Evolutionary conservation across 2,797 vertebrate genomes (phyloP).

Genomic region (Chelon auratus): DNA sequence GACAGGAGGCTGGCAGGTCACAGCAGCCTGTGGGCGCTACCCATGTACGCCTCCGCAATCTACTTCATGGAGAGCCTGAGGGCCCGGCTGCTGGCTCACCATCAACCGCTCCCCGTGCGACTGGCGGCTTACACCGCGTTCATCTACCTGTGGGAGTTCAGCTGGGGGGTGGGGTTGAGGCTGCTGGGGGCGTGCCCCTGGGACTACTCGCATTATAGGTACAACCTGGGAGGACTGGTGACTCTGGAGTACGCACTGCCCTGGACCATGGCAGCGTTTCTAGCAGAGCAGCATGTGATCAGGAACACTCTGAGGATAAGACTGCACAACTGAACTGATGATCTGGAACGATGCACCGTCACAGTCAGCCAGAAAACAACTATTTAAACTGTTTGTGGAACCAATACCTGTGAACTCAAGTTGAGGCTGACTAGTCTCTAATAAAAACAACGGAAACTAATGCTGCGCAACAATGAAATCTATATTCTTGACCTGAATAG

Average conservation of each 20-base stretch:
- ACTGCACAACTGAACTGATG: conserved; percentile 42
- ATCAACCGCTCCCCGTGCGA: conserved; percentile 68
- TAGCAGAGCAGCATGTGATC: conserved; percentile 82
- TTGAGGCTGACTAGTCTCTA: background rate
- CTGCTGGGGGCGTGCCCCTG: conserved; percentile 84
- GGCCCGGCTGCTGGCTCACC: conserved; percentile 56
- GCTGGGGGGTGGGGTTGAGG: conserved; percentile 79
- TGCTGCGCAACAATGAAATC: too few species aligned
- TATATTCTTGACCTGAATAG: too few species aligned
- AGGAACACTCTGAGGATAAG: conserved; percentile 75
- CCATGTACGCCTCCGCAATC: conserved; percentile 84
- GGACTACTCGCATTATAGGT: conserved; percentile 84
- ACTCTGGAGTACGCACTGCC: conserved; percentile 84
- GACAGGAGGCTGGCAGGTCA: conserved; percentile 81
- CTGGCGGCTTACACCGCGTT: conserved; percentile 79
- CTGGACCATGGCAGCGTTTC: conserved; percentile 81
- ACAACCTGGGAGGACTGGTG: conserved; percentile 83
- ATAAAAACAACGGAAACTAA: too few species aligned
- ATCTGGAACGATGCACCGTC: conserved; percentile 13
- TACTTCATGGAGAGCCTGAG: conserved; percentile 82
- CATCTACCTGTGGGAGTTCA: conserved; percentile 86
- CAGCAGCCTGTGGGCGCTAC: conserved; percentile 86
- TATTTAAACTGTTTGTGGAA: background rate
- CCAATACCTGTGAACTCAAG: background rate
- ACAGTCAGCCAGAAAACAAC: background rate